Conservation (phyloP, 2,797 vertebrate genomes). For the Cercopithecus petaurista region DNA sequence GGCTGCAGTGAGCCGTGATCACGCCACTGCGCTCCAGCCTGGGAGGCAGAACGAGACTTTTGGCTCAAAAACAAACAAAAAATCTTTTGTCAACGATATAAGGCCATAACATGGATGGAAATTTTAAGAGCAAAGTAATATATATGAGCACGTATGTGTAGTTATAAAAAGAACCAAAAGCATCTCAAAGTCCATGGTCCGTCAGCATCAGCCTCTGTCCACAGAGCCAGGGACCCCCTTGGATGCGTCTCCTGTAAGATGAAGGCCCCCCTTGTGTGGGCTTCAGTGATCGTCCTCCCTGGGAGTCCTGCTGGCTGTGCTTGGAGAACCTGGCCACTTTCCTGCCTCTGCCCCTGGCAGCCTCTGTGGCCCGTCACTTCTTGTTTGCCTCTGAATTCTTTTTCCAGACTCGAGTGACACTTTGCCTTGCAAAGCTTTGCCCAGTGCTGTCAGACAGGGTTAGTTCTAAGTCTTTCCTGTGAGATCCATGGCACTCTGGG, state of each 20-base stretch:
- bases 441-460: neutral
- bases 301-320: neutral
- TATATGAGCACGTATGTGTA: too few relatives aligned
- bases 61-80: neutral
- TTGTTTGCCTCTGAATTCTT: neutral
- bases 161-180: neutral
- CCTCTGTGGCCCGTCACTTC: neutral
- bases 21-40: neutral
- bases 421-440: neutral
- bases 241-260: accelerated
- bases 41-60: neutral
- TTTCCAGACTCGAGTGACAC: too few relatives aligned
- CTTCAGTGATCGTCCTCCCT: accelerated
- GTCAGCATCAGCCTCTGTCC: neutral
- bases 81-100: neutral
- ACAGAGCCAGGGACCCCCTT: neutral
- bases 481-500: neutral
- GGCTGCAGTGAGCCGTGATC: neutral
- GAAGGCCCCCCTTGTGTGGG: neutral
- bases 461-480: neutral
- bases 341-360: accelerated
- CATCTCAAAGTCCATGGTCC: accelerated
- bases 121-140: neutral
- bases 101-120: neutral
- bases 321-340: neutral